Evolutionary conservation across 2,888 invertebrate species (phyloP).

Genomic region (Hypercompe scribonia): DNA sequence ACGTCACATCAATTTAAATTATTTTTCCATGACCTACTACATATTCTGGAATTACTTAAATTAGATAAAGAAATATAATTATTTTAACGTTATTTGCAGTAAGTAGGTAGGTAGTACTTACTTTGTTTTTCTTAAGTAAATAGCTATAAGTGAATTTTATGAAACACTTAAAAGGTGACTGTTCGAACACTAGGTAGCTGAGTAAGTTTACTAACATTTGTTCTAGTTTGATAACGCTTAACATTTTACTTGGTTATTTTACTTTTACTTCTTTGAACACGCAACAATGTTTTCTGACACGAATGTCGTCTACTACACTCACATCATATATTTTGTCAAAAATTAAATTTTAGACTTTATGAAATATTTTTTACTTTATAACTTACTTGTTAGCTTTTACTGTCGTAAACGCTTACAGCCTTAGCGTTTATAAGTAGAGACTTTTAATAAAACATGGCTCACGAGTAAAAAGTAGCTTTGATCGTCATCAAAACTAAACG

Average conservation of each 20-base stretch:
- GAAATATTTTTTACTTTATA: not conserved
- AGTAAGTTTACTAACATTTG: slow-evolving; percentile 54
- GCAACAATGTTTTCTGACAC: slow-evolving; percentile 64
- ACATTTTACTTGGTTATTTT: slow-evolving; percentile 60
- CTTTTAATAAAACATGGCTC: not conserved
- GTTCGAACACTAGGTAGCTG: slow-evolving; percentile 23
- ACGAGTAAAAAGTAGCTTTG: not conserved
- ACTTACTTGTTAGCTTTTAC: not conserved
- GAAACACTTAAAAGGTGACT: not conserved
- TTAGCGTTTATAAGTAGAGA: not conserved
- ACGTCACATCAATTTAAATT: not conserved
- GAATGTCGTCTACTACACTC: slow-evolving; percentile 53
- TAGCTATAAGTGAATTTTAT: not conserved
- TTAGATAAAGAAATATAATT: not conserved
- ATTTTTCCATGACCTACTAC: not conserved
- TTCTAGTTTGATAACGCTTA: slow-evolving; percentile 66
- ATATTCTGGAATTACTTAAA: not conserved
- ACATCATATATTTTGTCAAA: slow-evolving; percentile 9
- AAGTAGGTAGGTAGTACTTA: not conserved
- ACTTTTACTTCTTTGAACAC: slow-evolving; percentile 64
- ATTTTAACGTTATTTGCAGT: not conserved
- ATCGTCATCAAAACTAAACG: not conserved
- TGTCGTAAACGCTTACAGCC: not conserved
- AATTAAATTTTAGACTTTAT: slow-evolving; percentile 1
- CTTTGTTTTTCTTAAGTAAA: not conserved